A percentile compares a stretch with the other conserved stretches of the same genome.
Evolutionary conservation across 2,797 vertebrate species (phyloP).

Genomic region (Echeneis naucrates): DNA sequence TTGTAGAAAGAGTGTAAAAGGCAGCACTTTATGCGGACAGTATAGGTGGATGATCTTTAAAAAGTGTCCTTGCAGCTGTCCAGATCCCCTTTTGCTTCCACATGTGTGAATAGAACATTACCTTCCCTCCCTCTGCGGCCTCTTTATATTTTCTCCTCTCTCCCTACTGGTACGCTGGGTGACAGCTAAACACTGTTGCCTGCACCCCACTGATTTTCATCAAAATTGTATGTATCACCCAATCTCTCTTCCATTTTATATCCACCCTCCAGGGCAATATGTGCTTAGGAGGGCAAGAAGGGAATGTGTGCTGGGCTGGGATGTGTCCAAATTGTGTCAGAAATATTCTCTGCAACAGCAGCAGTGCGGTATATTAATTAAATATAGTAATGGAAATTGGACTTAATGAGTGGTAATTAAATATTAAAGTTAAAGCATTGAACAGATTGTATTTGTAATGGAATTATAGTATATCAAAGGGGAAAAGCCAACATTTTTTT

Average conservation of each 20-base stretch:
- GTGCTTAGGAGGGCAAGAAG: constrained; percentile 28
- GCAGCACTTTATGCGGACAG: background rate
- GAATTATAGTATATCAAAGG: background rate
- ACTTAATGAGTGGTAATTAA: background rate
- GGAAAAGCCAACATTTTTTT: background rate
- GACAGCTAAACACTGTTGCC: constrained; percentile 70
- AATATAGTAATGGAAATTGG: background rate
- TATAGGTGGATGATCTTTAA: constrained; percentile 33
- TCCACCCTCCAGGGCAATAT: constrained; percentile 57
- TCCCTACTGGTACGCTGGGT: constrained; percentile 67
- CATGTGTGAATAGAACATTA: constrained; percentile 58
- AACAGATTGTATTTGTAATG: background rate
- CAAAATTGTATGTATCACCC: constrained; percentile 69
- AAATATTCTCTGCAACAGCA: constrained; percentile 8
- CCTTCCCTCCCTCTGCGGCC: constrained; percentile 36
- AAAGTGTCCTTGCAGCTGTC: constrained; percentile 19
- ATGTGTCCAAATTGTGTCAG: constrained; percentile 8
- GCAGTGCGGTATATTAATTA: background rate
- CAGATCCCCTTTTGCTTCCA: constrained; percentile 27
- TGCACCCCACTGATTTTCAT: constrained; percentile 74
- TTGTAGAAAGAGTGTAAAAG: background rate
- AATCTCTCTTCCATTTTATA: constrained; percentile 57
- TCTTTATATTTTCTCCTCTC: constrained; percentile 46
- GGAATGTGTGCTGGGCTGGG: constrained; percentile 25
- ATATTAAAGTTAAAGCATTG: background rate